Evolutionary conservation across 2,113 vertebrate genomes (phyloP), one percentile per base, ranked within the genome.

Genomic region (Pygoscelis antarcticus): DNA sequence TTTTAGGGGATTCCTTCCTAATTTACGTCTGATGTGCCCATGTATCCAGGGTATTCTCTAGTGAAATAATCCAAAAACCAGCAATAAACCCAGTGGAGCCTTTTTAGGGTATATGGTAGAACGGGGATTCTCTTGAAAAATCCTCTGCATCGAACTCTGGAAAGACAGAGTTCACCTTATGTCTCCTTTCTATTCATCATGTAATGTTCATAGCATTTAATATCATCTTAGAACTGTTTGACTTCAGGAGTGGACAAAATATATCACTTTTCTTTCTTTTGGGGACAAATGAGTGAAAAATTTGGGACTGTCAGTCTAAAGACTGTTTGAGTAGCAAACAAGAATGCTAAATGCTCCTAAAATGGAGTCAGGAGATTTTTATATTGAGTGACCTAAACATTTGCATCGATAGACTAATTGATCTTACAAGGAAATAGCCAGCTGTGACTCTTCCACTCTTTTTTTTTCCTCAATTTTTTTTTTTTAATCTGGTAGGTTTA

Each of bases 331-430:
- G 68, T 84, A 80, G 42, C 46, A 93, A 93, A 75, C 27, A 76
- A 94, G 65, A 90, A 91, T 36, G 36, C 34, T 75, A 0, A 0
- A 5, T 96, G 47, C 30, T 81, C 29, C 42, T 84, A 34, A 87
- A 91, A 72, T 47, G 27, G 74, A 77, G 16, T 86, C 26, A 90
- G 54, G 79, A 92, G 58, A 75, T 85, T 83, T 95, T 95, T 89
- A 60, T 91, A 91, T 83, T 76, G 93, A 95, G 71, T 85, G 65
- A 19, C 44, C 83, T 94, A 87, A 91, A 88, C 61, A 65, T 85
- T 95, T 88, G 80, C 96, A 88, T 90, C 92, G 74, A 58, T 89
- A 84, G 82, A 81, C 80, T 96, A 92, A 95, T 87, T 96, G 93
- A 93, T 97, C 71, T 97, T 95, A 72, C 55, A 69, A 84, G 93